Evolutionary conservation across 2,113 vertebrate species (phyloP), one percentile per base, ranked within the genome.

Genomic region (Verasper variegatus): DNA sequence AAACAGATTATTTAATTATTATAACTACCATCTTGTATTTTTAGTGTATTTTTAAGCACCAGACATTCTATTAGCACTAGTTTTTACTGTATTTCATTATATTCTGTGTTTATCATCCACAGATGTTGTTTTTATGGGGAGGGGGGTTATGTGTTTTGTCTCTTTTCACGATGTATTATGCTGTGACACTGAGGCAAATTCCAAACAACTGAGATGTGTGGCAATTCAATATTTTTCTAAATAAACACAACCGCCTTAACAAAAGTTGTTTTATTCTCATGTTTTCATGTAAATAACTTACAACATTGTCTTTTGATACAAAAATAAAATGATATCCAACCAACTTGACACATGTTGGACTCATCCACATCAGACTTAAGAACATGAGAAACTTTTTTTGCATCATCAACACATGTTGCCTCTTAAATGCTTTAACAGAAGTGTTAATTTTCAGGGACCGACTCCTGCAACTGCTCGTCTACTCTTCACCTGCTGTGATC

Each of bases 201-300:
- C 37, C 37, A 10, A 9, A 40, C 37, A 40, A 9, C 37, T 40
- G 9, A 40, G 37, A 2, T 40, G 2, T 40, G 37, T 40, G 8
- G 37, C 37, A 40, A 2, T 63, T 63, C 3, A 73, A 2, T 57
- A 51, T 12, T 0, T 7, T 54, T 64, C 0, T 17, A 27, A 64
- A 65, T 12, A 66, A 78, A 63, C 24, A 72, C 3, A 13, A 76
- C 13, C 0, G 1, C 31, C 81, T 89, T 84, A 91, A 93, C 91
- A 93, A 92, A 92, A 88, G 31, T 0, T 54, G 18, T 63, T 94
- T 93, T 91, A 94, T 93, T 94, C 63, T 91, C 69, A 91, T 74
- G 68, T 84, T 85, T 69, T 87, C 61, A 45, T 91, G 85, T 90
- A 92, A 86, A 94, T 91, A 92, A 92, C 81, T 92, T 91, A 93